Evolutionary conservation across 2,113 vertebrate genomes (phyloP), one percentile per base, ranked within the genome.

Genomic region (Odontesthes bonariensis): DNA sequence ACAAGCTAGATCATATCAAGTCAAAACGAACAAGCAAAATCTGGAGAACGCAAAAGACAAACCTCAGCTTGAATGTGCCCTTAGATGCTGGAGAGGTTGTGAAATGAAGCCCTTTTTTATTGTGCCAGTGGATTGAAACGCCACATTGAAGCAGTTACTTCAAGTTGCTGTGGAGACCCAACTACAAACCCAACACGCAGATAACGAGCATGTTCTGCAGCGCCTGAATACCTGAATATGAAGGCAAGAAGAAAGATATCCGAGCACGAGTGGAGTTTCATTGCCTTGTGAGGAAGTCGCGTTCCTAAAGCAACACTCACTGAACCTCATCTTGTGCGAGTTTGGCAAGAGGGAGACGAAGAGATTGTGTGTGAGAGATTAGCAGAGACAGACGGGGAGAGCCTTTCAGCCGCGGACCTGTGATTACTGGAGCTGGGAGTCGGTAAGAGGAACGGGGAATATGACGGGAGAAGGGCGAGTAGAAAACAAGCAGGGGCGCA

Each of bases 231-330:
- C 62, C 80, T 68, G 56, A 75, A 77, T n/a, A 38, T 55, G 67
- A 82, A 63, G 62, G 75, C 17, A 65, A 63, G 73, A 87, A 78
- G 79, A 86, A 79, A 76, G 71, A 78, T 35, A 58, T 79, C 77
- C 84, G 66, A 53, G 49, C 74, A 22, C 27, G 13, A 75, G 65
- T 2, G n/a, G 35, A 62, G 76, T 47, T 77, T 59, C 69, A 81
- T 69, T 69, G 69, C 79, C 79, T 88, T 88, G 81, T 83, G 84
- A 83, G 88, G 81, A 86, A 85, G 80, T 86, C 65, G 51, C 27
- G 72, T 70, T 82, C 77, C 71, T 73, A 53, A 55, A 77, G 77
- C 69, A 81, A 40, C 65, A 61, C 63, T 67, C 70, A 13, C 77
- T 68, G 33, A 62, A 33, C 22, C n/a, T 77, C 69, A 54, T 61